Base-by-base conservation (phyloP, 2,113 vertebrate genomes). In the Lipotes vexillifer region DNA sequence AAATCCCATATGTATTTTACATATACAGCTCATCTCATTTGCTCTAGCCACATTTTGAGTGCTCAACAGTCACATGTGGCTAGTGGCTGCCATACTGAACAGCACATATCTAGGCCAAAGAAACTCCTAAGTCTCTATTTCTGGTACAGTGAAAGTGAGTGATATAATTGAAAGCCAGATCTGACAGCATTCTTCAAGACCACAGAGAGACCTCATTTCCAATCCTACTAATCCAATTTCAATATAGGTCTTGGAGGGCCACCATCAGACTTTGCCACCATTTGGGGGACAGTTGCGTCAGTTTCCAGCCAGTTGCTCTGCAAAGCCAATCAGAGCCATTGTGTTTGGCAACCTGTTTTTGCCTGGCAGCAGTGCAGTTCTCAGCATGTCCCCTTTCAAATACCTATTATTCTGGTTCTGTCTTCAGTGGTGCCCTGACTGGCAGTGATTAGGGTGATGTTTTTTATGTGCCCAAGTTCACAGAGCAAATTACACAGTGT, bases 391-490 rank as follows among this genome's bases (percentile, higher is more conserved):
- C 74, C 63, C 82, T 87, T 93, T 89, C 87, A 89, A 93, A 95
- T 3, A 21, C 41, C 69, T 41, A 44, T 88, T 94, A 61, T 83
- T 82, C 80, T 83, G 44, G 49, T n/a, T 93, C 71, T 91, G 68
- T 61, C 83, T 92, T 94, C 63, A 72, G 14, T n/a, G 23, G 61
- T 63, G 72, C 78, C 78, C 33, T 44, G 52, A 71, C 69, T 90
- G 68, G 36, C 3, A 0, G 83, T 80, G 90, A 94, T 71, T 46
- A 88, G 78, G 21, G 69, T 88, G 65, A 90, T 65, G 36, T 65
- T 90, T 94, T 97, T 86, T 65, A 72, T 36, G 72, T 83, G 89
- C 82, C 85, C 36, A 49, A 93, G 95, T 94, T 96, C 97, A 96
- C 94, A 90, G 52, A 96, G 71, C 68, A 94, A 96, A 97, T 94